Evolutionary conservation across 2,797 vertebrate species (phyloP), one percentile per base, ranked within the genome.

Genomic region (Malacoraja senta): DNA sequence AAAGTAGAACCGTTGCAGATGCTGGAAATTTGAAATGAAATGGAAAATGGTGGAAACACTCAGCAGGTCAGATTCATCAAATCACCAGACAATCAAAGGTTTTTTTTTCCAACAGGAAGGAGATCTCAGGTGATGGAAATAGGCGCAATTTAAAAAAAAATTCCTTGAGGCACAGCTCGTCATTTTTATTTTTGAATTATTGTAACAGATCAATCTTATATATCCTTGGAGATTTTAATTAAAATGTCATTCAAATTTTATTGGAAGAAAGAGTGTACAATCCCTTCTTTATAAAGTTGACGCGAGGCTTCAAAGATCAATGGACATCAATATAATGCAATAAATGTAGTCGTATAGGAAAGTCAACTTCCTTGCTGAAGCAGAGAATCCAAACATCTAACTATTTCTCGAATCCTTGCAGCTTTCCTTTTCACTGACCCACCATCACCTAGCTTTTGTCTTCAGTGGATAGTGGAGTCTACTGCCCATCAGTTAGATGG

Each of bases 241-340:
- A 83, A 58, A 83, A 83, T 10, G 24, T 83, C 58, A 10, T 58
- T 58, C 26, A 53, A 83, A 58, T 83, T 12, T 83, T 61, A 83
- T 83, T 61, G 81, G 53, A 29, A 1, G 0, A 83, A 83, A 58
- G 21, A 83, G 53, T 53, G 81, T 2, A 29, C 81, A 29, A 8
- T 79, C 26, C 29, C 26, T 58, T 83, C 81, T 83, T 83, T 83
- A 58, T 83, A 83, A 83, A 83, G 81, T 83, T 83, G 13, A 83
- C 26, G 58, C 7, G 26, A 58, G 8, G 53, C 29, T 29, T 83
- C 53, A 83, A 29, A 83, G 9, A 53, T 83, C 81, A 58, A 58
- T 83, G 26, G 26, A 3, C n/a, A 58, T 61, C n/a, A 26, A 83
- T 83, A 26, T 53, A 29, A 83, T 10, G 9, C 0, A 83, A 26